Percentiles rank a stretch among this genome's conserved stretches.
Evolutionary conservation across 2,113 vertebrate genomes (phyloP).

Genomic region (Emydura subglobosa): DNA sequence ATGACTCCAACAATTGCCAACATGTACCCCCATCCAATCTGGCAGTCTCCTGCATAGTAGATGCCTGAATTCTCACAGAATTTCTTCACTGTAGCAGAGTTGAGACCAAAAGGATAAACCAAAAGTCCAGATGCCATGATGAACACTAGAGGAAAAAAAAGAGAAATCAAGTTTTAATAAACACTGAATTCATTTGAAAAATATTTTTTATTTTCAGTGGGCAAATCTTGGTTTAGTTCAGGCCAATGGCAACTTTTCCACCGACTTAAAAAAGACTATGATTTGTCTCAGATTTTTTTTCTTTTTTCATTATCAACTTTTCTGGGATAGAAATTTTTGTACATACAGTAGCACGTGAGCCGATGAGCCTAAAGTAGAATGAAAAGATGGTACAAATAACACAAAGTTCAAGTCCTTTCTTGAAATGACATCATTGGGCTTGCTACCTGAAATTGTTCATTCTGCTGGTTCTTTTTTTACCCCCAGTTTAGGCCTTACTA

Average conservation of each 20-base stretch:
- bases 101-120: conserved; percentile 93
- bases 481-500: background rate
- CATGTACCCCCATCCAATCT: conserved; percentile 96
- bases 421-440: background rate
- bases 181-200: background rate
- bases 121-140: conserved; percentile 94
- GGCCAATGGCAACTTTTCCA: background rate
- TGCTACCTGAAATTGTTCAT: background rate
- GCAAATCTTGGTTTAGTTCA: background rate
- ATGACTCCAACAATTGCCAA: conserved; percentile 93
- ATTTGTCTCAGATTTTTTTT: background rate
- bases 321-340: conserved; percentile 4
- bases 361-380: background rate
- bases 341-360: background rate
- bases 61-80: conserved; percentile 90
- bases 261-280: background rate
- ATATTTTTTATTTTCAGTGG: background rate
- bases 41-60: conserved; percentile 93
- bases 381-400: background rate
- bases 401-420: background rate
- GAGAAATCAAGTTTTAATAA: background rate
- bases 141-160: conserved; percentile 84
- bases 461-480: background rate
- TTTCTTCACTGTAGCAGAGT: conserved; percentile 89
- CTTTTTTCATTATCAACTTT: conserved; percentile 40